These are phyloP conservation scores for Melospiza melodia DNA, from an alignment of 2,113 vertebrate species.

Conservation along the genomic window DNA sequence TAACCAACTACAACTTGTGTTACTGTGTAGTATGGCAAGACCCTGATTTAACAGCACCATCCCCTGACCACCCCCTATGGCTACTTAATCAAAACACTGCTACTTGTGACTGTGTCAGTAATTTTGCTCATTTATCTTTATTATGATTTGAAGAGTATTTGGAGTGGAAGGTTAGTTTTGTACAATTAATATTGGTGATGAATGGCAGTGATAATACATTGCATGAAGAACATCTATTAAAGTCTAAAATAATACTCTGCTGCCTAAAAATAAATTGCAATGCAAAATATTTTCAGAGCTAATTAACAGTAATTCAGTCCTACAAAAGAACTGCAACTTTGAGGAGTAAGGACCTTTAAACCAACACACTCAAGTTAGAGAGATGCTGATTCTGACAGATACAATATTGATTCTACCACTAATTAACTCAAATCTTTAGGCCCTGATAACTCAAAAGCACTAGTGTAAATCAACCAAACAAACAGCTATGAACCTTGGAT, in stretches of 20 bases:
- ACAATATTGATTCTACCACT: background rate
- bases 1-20: constrained; percentile 33
- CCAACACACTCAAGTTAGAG: background rate
- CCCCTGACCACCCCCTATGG: constrained; percentile 62
- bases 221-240: constrained; percentile 57
- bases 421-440: constrained; percentile 33
- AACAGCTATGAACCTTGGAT: background rate
- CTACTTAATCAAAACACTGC: constrained; percentile 73
- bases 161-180: constrained; percentile 71
- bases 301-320: constrained; percentile 39
- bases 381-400: background rate
- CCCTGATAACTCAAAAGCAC: background rate
- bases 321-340: background rate
- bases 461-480: background rate
- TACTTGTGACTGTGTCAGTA: constrained; percentile 72
- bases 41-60: constrained; percentile 49
- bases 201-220: constrained; percentile 59
- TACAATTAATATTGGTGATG: constrained; percentile 70
- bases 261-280: constrained; percentile 60
- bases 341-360: constrained; percentile 4
- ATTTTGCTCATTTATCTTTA: constrained; percentile 79
- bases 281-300: constrained; percentile 56
- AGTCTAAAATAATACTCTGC: constrained; percentile 44
- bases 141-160: constrained; percentile 67
- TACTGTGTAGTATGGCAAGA: constrained; percentile 35